phyloP scores from a whole-genome alignment of 2,113 vertebrate genomes.

The Rhegmatorhina hoffmannsi region DNA sequence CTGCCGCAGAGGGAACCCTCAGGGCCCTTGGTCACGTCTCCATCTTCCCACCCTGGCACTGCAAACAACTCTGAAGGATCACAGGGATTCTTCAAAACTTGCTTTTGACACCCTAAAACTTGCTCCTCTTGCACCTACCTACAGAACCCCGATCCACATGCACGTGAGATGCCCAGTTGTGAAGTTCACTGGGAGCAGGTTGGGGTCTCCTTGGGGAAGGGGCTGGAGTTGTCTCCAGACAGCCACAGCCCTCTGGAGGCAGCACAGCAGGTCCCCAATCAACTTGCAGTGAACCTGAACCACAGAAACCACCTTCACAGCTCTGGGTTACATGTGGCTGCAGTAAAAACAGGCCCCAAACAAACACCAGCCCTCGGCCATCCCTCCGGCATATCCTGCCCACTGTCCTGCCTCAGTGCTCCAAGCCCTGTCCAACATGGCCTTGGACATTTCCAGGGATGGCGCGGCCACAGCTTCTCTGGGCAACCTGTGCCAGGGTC shows the following conservation, averaged over 20 bases:
- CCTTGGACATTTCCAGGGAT: not conserved
- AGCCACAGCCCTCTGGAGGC: not conserved
- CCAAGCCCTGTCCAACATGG: not conserved
- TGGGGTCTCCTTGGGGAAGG: not conserved
- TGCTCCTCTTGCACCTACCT: not conserved
- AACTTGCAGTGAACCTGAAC: not conserved
- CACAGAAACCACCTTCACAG: not conserved
- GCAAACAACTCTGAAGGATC: not conserved
- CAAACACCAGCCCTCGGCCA: not conserved
- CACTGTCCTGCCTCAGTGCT: rapidly evolving
- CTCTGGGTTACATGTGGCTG: not conserved
- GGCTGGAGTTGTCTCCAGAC: not conserved
- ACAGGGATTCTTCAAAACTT: not conserved
- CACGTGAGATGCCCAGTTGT: rapidly evolving
- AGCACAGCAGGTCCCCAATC: rapidly evolving
- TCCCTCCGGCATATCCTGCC: not conserved
- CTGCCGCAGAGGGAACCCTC: not conserved
- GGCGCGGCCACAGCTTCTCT: not conserved
- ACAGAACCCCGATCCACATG: rapidly evolving
- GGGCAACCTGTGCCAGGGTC: not conserved
- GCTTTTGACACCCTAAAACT: not conserved
- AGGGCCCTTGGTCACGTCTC: rapidly evolving
- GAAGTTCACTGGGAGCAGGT: rapidly evolving
- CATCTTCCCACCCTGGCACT: too few species aligned
- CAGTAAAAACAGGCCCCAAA: not conserved